Percentiles rank a stretch among this genome's conserved stretches.
phyloP scores from a whole-genome alignment of 2,888 invertebrate genomes.

The Rhamphomyia laevipes region DNA sequence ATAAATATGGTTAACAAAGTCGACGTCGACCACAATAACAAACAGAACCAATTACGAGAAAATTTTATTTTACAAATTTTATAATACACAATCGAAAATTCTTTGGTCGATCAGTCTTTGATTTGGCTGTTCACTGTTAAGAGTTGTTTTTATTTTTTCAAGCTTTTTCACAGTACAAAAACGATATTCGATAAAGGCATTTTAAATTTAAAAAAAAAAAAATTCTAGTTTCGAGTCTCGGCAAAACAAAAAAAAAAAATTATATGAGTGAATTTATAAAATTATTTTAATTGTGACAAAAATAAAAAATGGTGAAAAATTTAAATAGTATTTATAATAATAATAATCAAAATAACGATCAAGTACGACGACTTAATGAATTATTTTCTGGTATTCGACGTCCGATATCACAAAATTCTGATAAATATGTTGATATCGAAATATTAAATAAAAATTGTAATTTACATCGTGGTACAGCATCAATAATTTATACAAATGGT shows the following conservation, averaged over 20 bases:
- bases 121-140: not conserved
- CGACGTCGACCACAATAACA: too few species aligned
- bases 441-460: constrained; percentile 1
- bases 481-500: not conserved
- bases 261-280: too few species aligned
- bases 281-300: too few species aligned
- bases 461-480: constrained; percentile 1
- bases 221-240: too few species aligned
- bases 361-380: not conserved
- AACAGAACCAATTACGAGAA: too few species aligned
- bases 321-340: not conserved
- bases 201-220: too few species aligned
- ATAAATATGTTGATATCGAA: constrained; percentile 1
- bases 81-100: not conserved
- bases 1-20: too few species aligned
- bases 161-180: too few species aligned
- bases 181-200: too few species aligned
- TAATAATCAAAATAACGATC: not conserved
- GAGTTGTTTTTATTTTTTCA: not conserved
- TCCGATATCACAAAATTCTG: not conserved
- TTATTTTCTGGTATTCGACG: not conserved
- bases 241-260: too few species aligned
- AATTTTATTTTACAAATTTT: not conserved
- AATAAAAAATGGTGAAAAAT: too few species aligned
- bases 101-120: not conserved